phyloP scores from a whole-genome alignment of 2,888 invertebrate species.

The Campaea margaritaria region DNA sequence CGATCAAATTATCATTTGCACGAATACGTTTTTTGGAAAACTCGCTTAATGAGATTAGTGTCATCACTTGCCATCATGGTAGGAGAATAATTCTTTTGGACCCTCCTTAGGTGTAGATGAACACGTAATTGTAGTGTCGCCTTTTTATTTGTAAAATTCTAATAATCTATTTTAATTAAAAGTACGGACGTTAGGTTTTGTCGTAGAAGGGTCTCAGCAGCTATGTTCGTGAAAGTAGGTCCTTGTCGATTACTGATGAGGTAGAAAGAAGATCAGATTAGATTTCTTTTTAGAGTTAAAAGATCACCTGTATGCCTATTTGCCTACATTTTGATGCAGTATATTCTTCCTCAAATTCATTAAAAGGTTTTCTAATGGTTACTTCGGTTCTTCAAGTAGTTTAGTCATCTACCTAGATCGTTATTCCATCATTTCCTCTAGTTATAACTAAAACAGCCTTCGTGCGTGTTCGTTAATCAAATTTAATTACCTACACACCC shows the following conservation, averaged over 20 bases:
- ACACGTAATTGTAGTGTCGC: too few species aligned
- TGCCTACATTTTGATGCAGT: not conserved
- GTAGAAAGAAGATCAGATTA: too few species aligned
- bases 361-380: not conserved
- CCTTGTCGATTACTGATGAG: too few species aligned
- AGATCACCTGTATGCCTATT: not conserved
- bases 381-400: conserved; percentile 7
- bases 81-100: too few species aligned
- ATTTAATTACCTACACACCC: conserved; percentile 30
- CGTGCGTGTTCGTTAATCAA: conserved; percentile 32
- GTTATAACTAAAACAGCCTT: conserved; percentile 41
- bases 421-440: conserved; percentile 27
- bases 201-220: too few species aligned
- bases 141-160: too few species aligned
- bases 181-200: too few species aligned
- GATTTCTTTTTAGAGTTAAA: too few species aligned
- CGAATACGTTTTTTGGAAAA: not conserved
- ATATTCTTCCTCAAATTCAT: not conserved
- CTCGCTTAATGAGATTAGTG: not conserved
- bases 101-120: too few species aligned
- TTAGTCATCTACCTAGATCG: conserved; percentile 30
- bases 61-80: too few species aligned
- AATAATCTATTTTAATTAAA: too few species aligned
- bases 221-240: too few species aligned
- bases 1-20: not conserved